Evolutionary conservation across 2,888 invertebrate genomes (phyloP), one percentile per base, ranked within the genome.

Genomic region (Colostygia pectinataria): DNA sequence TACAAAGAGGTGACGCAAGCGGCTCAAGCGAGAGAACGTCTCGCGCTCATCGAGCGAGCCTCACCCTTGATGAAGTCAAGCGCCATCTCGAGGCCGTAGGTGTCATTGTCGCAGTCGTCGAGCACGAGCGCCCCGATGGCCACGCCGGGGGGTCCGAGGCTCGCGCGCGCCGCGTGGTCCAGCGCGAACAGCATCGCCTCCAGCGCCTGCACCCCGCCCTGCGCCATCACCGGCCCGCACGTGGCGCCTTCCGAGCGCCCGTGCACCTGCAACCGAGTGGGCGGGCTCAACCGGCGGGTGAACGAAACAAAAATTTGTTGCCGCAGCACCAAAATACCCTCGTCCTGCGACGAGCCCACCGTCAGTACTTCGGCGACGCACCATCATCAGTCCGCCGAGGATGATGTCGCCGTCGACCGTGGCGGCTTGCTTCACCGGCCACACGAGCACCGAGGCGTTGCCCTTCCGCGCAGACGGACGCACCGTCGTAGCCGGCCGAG

Each of bases 41-140:
- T n/a, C 9, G 25, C n/a, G 15, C 2, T 10, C 38, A 5, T 12
- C 6, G 32, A 6, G 2, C 14, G 32, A 0, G 20, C 9, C 29
- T 28, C 39, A 46, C 46, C 46, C 28, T 46, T 46, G 15, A 97
- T 97, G 77, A 97, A 97, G 80, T 97, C 97, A 32, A 97, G 95
- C 1, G 97, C 96, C 94, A 97, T 97, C 81, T 97, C 97, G 40
- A 97, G 91, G 0, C 97, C 97, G 71, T 97, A 96, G 4, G 97
- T 97, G 78, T 97, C 97, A 83, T 95, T 95, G 84, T 97, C 97
- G 79, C 97, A 97, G 85, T 97, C 97, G 77, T 97, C 97, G 34
- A 97, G 92, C 54, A 97, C 95, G 69, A 95, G 94, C 0, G 96
- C 96, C 9, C 97, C 97, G 37, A 97, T 87, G 14, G 91, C 92